These are phyloP conservation scores for Kryphioiulus occultus DNA, from an alignment of 2,888 invertebrate species.

Conservation along the genomic window DNA sequence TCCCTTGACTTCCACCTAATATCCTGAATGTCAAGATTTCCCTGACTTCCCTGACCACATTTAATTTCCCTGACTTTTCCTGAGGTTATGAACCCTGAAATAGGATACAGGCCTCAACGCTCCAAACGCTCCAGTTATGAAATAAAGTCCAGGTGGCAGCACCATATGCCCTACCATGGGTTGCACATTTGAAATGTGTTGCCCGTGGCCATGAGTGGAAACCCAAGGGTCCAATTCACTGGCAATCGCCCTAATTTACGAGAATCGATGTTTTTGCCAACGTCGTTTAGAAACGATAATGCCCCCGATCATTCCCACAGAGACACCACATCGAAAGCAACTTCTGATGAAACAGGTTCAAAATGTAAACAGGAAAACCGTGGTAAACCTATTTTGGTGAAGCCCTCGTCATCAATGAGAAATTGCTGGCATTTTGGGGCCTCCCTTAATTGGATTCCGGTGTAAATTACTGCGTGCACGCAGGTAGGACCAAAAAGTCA, in stretches of 20 bases:
- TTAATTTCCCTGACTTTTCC: too few relatives aligned
- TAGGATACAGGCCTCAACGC: too few relatives aligned
- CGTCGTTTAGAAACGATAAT: not conserved
- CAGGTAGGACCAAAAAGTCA: not conserved
- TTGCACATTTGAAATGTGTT: not conserved
- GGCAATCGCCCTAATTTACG: not conserved
- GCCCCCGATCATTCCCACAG: not conserved
- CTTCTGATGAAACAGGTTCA: not conserved
- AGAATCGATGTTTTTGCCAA: not conserved
- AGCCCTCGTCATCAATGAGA: not conserved
- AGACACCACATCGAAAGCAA: not conserved
- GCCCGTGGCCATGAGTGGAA: not conserved
- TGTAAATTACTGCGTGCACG: not conserved
- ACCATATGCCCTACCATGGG: too few relatives aligned
- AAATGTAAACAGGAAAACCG: too few relatives aligned
- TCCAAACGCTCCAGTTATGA: too few relatives aligned
- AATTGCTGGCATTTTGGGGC: not conserved
- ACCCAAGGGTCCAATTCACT: not conserved
- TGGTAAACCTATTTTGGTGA: too few relatives aligned
- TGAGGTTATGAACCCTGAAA: too few relatives aligned
- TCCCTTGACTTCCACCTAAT: too few relatives aligned
- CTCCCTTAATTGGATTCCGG: conserved; percentile 3
- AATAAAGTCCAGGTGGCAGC: too few relatives aligned
- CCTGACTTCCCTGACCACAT: too few relatives aligned
- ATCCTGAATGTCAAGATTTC: too few relatives aligned